phyloP scores from a whole-genome alignment of 2,113 vertebrate genomes.

The Dicrurus megarhynchus region DNA sequence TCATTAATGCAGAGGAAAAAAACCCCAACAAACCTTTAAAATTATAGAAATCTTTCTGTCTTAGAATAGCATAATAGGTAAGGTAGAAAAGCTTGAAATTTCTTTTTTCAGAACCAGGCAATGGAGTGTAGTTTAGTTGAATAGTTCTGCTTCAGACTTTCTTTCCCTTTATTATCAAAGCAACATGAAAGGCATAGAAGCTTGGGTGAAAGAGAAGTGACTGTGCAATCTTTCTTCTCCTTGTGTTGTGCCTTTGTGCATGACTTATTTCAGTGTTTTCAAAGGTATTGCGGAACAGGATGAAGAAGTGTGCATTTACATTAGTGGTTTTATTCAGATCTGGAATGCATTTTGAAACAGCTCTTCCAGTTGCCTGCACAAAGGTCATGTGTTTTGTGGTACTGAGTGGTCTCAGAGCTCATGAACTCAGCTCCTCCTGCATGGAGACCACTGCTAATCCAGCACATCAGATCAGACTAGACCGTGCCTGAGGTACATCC shows the following conservation, averaged over 20 bases:
- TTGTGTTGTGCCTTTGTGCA: not conserved
- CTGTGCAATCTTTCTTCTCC: not conserved
- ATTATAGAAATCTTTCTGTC: not conserved
- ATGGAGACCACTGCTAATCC: not conserved
- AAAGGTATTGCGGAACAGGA: not conserved
- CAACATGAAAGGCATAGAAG: not conserved
- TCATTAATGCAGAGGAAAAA: not conserved
- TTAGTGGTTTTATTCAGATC: not conserved
- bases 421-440: not conserved
- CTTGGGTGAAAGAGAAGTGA: not conserved
- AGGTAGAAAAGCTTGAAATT: not conserved
- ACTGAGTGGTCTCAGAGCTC: not conserved
- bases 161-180: not conserved
- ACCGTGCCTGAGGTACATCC: not conserved
- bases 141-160: slow-evolving; percentile 21
- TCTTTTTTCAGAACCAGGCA: not conserved
- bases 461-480: not conserved
- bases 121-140: not conserved
- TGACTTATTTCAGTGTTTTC: not conserved
- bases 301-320: not conserved
- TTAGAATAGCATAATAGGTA: not conserved
- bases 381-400: not conserved
- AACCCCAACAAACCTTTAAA: not conserved
- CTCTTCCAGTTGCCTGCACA: not conserved
- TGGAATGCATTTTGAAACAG: not conserved